A percentile compares a stretch with the other conserved stretches of the same genome.
phyloP scores from a whole-genome alignment of 2,888 invertebrate genomes.

The Cataglyphis albicans region DNA sequence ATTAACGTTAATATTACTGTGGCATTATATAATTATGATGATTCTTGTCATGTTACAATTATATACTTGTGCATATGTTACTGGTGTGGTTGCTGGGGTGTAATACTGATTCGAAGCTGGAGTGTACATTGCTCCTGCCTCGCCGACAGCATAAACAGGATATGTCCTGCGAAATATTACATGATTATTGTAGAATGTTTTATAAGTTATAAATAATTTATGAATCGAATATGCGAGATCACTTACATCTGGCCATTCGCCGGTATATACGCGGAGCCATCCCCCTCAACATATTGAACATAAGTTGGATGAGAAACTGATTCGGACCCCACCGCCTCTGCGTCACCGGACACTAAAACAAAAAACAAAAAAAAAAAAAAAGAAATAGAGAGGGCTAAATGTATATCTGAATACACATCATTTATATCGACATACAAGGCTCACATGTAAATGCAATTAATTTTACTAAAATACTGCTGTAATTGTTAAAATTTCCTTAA shows the following conservation, averaged over 20 bases:
- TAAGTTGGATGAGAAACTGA: conserved; percentile 88
- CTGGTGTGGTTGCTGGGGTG: conserved; percentile 89
- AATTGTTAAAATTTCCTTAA: conserved; percentile 10
- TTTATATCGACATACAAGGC: conserved; percentile 5
- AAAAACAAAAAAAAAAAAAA: neutral
- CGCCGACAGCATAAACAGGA: conserved; percentile 92
- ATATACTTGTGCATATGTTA: conserved; percentile 89
- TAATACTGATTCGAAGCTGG: conserved; percentile 91
- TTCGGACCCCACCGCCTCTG: conserved; percentile 87
- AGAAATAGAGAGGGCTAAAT: neutral
- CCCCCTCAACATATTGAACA: conserved; percentile 89
- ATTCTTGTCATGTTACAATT: neutral
- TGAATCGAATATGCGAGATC: neutral
- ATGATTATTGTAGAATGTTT: neutral
- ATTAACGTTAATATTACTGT: conserved; percentile 5
- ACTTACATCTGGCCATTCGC: conserved; percentile 90
- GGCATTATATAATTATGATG: neutral
- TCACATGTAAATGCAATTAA: neutral
- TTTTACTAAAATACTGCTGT: conserved; percentile 7
- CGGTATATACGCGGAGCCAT: conserved; percentile 88
- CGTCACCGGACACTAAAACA: conserved; percentile 86
- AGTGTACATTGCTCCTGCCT: conserved; percentile 89
- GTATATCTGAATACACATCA: conserved; percentile 11
- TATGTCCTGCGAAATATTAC: conserved; percentile 88
- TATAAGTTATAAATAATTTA: neutral